These are phyloP conservation scores for Nannospalax galili DNA, from an alignment of 2,113 vertebrate genomes.

Conservation along the genomic window DNA sequence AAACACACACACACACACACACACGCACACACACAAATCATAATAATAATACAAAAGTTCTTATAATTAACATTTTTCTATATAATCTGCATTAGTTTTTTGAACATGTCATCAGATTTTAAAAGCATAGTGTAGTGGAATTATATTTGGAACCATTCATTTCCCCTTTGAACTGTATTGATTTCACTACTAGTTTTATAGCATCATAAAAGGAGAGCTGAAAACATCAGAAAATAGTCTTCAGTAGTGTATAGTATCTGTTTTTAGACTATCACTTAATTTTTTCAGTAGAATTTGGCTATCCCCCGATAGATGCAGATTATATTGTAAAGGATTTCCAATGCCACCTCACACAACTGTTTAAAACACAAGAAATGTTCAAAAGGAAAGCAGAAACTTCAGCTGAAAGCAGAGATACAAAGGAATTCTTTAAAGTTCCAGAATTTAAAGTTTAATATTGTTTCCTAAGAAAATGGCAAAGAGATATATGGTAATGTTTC, in stretches of 20 bases:
- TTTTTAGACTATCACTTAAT: not conserved
- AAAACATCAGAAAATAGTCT: not conserved
- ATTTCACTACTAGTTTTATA: not conserved
- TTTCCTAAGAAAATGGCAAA: not conserved
- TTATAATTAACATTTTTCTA: not conserved
- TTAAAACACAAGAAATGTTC: not conserved
- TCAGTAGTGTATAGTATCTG: not conserved
- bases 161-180: not conserved
- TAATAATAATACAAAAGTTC: not conserved
- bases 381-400: not conserved
- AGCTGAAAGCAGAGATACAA: not conserved
- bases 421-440: not conserved
- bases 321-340: not conserved
- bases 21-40: not conserved
- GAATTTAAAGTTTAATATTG: not conserved
- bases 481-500: not conserved
- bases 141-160: not conserved
- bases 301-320: not conserved
- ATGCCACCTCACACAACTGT: not conserved
- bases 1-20: not conserved
- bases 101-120: not conserved
- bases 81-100: not conserved
- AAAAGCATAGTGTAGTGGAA: not conserved
- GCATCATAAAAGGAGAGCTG: not conserved
- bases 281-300: constrained; percentile 14